Conservation (phyloP, 2,888 invertebrate species). For the Pyrgus malvae region DNA sequence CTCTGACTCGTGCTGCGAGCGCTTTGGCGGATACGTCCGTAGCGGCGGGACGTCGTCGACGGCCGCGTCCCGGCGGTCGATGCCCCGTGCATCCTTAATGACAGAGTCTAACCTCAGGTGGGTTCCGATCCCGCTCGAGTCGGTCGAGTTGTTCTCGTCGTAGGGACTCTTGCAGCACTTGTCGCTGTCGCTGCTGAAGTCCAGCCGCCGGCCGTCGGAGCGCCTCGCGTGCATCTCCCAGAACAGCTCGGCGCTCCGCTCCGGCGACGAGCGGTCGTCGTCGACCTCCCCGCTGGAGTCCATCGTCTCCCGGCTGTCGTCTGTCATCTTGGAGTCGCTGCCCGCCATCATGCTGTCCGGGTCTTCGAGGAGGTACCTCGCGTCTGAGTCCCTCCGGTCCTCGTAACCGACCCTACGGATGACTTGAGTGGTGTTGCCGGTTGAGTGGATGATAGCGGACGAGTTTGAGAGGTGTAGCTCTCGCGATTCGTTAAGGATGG, state of each 20-base stretch:
- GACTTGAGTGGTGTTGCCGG: slow-evolving; percentile 68
- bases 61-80: slow-evolving; percentile 57
- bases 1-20: slow-evolving; percentile 56
- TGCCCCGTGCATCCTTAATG: slow-evolving; percentile 65
- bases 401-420: slow-evolving; percentile 68
- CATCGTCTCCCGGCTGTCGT: slow-evolving; percentile 54
- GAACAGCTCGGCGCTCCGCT: slow-evolving; percentile 65
- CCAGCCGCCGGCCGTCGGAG: slow-evolving; percentile 44
- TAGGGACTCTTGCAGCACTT: slow-evolving; percentile 74
- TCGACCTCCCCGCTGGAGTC: slow-evolving; percentile 61
- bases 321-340: slow-evolving; percentile 49
- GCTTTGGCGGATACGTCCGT: slow-evolving; percentile 64
- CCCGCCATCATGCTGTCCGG: slow-evolving; percentile 33
- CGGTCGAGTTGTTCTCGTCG: slow-evolving; percentile 70
- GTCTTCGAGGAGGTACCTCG: slow-evolving; percentile 58
- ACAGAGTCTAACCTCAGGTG: slow-evolving; percentile 72
- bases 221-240: slow-evolving; percentile 59
- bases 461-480: slow-evolving; percentile 54
- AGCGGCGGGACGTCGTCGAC: slow-evolving; percentile 65
- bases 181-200: slow-evolving; percentile 74
- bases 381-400: slow-evolving; percentile 49
- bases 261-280: slow-evolving; percentile 64
- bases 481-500: slow-evolving; percentile 58
- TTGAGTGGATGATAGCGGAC: slow-evolving; percentile 63
- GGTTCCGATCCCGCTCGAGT: slow-evolving; percentile 62